A percentile compares a stretch with the other conserved stretches of the same genome.
phyloP scores from a whole-genome alignment of 2,797 vertebrate genomes.

The Zenarchopterus dispar region DNA sequence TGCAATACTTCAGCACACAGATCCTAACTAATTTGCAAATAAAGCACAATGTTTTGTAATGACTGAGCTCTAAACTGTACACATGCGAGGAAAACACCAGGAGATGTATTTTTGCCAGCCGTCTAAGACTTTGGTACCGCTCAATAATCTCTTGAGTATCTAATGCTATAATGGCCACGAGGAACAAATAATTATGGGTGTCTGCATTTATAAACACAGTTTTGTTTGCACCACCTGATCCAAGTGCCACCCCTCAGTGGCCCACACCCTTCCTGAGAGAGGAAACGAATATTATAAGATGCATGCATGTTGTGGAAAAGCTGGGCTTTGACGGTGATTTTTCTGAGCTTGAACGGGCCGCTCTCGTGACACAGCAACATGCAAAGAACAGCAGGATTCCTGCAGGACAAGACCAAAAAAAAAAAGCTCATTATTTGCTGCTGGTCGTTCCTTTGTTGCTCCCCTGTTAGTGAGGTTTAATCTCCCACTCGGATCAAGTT shows the following conservation, averaged over 20 bases:
- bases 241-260: constrained; percentile 13
- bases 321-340: constrained; percentile 26
- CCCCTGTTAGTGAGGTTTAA: constrained; percentile 46
- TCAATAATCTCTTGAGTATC: not conserved
- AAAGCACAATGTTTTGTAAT: not conserved
- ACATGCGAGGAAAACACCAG: not conserved
- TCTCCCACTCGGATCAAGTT: constrained; percentile 37
- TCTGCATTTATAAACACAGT: constrained; percentile 29
- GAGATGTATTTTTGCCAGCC: not conserved
- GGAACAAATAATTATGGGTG: constrained; percentile 4
- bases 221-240: constrained; percentile 35
- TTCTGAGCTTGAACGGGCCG: not conserved
- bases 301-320: constrained; percentile 43
- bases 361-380: not conserved
- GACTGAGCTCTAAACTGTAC: no score
- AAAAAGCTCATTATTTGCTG: constrained; percentile 45
- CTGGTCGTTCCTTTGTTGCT: constrained; percentile 33
- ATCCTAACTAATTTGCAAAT: not conserved
- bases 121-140: not conserved
- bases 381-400: constrained; percentile 12
- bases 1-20: constrained; percentile 3
- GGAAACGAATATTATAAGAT: constrained; percentile 65
- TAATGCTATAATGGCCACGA: not conserved
- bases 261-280: constrained; percentile 69
- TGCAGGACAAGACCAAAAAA: constrained; percentile 6